Base-by-base conservation (phyloP, 2,113 vertebrate genomes). In the Heptranchias perlo region DNA sequence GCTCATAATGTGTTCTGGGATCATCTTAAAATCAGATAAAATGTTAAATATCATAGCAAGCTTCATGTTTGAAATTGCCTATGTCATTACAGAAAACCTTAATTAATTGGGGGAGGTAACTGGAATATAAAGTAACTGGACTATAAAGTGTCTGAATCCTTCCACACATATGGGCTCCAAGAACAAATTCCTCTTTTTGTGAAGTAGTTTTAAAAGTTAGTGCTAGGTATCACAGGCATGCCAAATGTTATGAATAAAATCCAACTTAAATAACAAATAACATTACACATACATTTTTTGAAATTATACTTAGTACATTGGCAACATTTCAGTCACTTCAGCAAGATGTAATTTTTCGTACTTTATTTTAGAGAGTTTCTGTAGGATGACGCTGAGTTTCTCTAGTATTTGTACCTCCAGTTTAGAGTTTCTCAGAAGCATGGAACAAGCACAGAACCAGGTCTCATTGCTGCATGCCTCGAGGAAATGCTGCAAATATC, bases 301-400 rank as follows among this genome's bases (percentile, higher is more conserved):
- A 62, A 64, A 39, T 39, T 93, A 93, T 61, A 35, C 49, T 78
- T 49, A n/a, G 78, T 78, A 96, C 21, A 96, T 52, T 94, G n/a
- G 62, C 65, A 94, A 44, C 16, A 95, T 52, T 95, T 52, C 65
- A 95, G 62, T 96, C 52, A 84, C 52, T 23, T 82, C 49, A 54
- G n/a, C n/a, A 39, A 31, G 8, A 39, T 44, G 21, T 13, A 76
- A 13, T 21, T 96, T 64, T 87, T 69, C 97, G 97, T 97, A 99
- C 99, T 98, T 99, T 96, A 99, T 98, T 96, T 97, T 98, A 69
- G 99, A 99, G 96, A 99, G 98, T 78, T 99, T 99, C 97, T 99
- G 99, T 18, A 99, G 98, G 78, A 99, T 97, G 96, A 99, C 98
- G 96, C 98, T 98, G 96, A 99, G 97, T 96, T 99, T 99, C 97